Conservation (phyloP, 2,888 invertebrate species). For the Andrena minutula region DNA sequence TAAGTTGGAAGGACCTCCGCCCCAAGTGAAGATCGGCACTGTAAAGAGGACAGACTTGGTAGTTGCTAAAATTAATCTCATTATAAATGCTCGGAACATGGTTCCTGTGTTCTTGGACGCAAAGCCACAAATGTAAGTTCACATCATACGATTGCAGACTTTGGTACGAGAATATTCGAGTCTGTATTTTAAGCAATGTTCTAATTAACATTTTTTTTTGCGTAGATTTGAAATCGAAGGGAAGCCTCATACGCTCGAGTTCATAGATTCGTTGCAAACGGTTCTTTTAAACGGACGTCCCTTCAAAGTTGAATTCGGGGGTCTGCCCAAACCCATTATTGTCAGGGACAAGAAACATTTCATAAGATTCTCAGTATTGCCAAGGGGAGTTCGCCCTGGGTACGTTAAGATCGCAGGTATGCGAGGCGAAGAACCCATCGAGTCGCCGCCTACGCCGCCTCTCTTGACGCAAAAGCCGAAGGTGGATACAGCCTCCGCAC, state of each 20-base stretch:
- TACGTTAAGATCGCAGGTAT: constrained; percentile 90
- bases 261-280: constrained; percentile 91
- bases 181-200: neutral
- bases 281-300: constrained; percentile 92
- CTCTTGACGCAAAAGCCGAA: constrained; percentile 65
- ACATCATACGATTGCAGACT: neutral
- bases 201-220: constrained; percentile 37
- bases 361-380: constrained; percentile 92
- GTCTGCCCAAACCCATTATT: constrained; percentile 92
- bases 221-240: constrained; percentile 89
- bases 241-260: constrained; percentile 91
- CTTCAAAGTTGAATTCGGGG: constrained; percentile 93
- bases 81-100: constrained; percentile 92
- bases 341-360: constrained; percentile 92
- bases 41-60: constrained; percentile 92
- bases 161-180: neutral
- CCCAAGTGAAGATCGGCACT: constrained; percentile 96
- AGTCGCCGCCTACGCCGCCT: constrained; percentile 72
- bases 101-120: constrained; percentile 94
- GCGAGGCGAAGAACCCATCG: constrained; percentile 87
- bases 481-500: constrained; percentile 59
- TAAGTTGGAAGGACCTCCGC: constrained; percentile 95
- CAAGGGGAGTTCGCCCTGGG: constrained; percentile 91
- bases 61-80: constrained; percentile 93
- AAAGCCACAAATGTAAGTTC: constrained; percentile 89